Evolutionary conservation across 2,888 invertebrate genomes (phyloP).

Genomic region (Acronicta alni): DNA sequence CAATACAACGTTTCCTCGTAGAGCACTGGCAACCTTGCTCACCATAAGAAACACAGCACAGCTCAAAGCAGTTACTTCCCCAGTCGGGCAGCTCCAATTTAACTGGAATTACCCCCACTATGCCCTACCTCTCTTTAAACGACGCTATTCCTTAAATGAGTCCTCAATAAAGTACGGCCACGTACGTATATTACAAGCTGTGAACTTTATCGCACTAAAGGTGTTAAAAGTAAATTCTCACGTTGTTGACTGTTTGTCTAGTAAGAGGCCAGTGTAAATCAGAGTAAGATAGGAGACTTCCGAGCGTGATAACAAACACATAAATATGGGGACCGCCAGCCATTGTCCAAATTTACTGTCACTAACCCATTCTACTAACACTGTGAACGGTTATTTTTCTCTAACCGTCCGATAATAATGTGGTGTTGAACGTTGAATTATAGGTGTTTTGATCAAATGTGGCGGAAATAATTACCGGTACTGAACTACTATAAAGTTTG

Average conservation of each 20-base stretch:
- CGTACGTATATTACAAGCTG: constrained; percentile 58
- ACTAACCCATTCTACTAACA: constrained; percentile 71
- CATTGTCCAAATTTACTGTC: constrained; percentile 81
- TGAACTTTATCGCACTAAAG: constrained; percentile 67
- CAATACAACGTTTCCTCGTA: too few relatives aligned
- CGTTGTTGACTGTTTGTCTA: constrained; percentile 77
- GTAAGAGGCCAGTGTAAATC: constrained; percentile 77
- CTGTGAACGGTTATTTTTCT: constrained; percentile 69
- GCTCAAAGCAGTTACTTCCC: too few relatives aligned
- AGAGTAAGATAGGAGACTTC: constrained; percentile 79
- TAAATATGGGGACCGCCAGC: constrained; percentile 80
- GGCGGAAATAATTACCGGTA: constrained; percentile 42
- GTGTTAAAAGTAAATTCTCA: constrained; percentile 76
- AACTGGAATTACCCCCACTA: too few relatives aligned
- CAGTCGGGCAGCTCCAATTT: too few relatives aligned
- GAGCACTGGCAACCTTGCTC: too few relatives aligned
- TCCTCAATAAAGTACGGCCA: constrained; percentile 46
- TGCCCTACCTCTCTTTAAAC: too few relatives aligned
- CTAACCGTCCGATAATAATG: constrained; percentile 56
- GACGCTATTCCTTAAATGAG: constrained; percentile 25
- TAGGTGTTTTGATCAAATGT: constrained; percentile 50
- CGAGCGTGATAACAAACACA: constrained; percentile 84
- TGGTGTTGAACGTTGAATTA: constrained; percentile 50
- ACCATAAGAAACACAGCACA: too few relatives aligned
- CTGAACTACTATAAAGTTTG: not conserved